Evolutionary conservation across 1,140 invertebrate genomes (phyloP), one percentile per base, ranked within the genome.

Genomic region (Drosophila suzukii): DNA sequence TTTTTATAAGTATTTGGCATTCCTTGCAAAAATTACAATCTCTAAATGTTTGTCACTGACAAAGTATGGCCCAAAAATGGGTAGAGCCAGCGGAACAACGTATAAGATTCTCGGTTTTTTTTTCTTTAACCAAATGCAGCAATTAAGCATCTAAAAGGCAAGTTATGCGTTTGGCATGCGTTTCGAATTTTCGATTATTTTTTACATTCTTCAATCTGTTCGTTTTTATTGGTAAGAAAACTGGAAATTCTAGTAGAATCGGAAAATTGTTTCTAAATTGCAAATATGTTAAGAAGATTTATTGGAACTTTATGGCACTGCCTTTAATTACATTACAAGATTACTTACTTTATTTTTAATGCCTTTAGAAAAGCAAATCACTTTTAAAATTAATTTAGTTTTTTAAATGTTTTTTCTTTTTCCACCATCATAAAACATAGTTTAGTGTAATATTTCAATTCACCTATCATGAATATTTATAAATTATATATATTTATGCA

Each of bases 401-500:
- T 54, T 54, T 56, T 20, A 17, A 5, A 13, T 5, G 5, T 39
- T 39, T 39, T 30, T 11, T 13, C 30, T 3, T 36, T 60, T 49
- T 7, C 44, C 58, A 49, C 13, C 8, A 41, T 20, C 10, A 2
- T 1, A 13, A 32, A 27, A 60, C 61, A 46, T 38, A 6, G 59
- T 46, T 30, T 32, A 30, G 15, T 61, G 62, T 57, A 13, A 51
- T 66, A 67, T 49, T 55, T 66, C 41, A 32, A 67, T 30, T 30
- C 46, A 55, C 24, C 55, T 49, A 76, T 66, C 54, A 76, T 76
- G 61, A 59, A 57, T 76, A 75, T 75, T 59, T 75, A 76, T 67
- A 67, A 74, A 65, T 75, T 50, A 38, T 59, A 53, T 59, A 53
- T 44, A 55, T 59, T 36, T 47, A 55, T 46, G 36, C 54, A 59